phyloP scores from a whole-genome alignment of 2,797 vertebrate species.

The Avahi laniger region DNA sequence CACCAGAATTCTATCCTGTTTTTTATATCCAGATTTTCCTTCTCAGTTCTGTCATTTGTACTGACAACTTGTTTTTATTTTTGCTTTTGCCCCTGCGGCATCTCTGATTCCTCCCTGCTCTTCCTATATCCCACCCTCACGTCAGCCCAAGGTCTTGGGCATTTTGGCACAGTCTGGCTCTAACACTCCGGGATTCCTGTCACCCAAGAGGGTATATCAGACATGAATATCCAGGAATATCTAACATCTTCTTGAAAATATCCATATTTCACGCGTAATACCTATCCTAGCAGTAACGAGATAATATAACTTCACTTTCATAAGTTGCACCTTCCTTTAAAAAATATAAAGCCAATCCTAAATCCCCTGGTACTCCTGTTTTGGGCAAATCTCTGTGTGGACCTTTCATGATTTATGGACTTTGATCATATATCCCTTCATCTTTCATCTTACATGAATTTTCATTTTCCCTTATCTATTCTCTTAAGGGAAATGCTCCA shows the following conservation, averaged over 20 bases:
- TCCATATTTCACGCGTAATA: neutral
- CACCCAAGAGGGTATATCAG: neutral
- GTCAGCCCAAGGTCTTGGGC: neutral
- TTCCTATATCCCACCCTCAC: neutral
- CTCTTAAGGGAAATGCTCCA: slow-evolving; percentile 51
- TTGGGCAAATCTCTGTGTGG: slow-evolving; percentile 8
- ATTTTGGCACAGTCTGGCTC: neutral
- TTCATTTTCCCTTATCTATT: slow-evolving; percentile 63
- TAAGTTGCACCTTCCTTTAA: slow-evolving; percentile 1
- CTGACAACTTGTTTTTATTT: neutral
- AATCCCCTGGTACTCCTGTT: neutral
- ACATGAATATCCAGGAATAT: neutral
- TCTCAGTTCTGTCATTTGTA: neutral
- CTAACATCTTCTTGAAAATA: neutral
- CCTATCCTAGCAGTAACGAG: neutral
- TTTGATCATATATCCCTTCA: slow-evolving; percentile 54
- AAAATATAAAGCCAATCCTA: neutral
- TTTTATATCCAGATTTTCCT: neutral
- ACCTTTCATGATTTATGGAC: slow-evolving; percentile 65
- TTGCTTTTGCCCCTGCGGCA: neutral
- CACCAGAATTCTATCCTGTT: neutral
- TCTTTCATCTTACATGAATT: slow-evolving; percentile 59
- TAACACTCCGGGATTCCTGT: neutral
- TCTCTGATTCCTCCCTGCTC: neutral
- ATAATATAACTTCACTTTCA: neutral